Evolutionary conservation across 92 coral and sea anemone genomes (phyloP), one percentile per base, ranked within the genome.

Genomic region (Bergia sp.): DNA sequence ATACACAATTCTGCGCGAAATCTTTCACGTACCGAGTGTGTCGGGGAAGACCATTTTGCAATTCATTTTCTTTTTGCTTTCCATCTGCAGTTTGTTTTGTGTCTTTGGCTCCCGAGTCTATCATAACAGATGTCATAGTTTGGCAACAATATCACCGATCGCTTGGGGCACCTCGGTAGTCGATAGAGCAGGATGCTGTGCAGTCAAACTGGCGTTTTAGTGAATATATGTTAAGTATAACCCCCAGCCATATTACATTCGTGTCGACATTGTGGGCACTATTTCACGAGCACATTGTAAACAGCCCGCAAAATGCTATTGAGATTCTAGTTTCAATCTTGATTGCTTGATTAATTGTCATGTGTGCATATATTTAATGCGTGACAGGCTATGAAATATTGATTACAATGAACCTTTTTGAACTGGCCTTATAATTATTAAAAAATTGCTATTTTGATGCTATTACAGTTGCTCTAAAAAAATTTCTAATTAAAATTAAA

Each of bases 281-380:
- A 64, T n/a, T 44, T 16, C 53, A 29, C 71, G 42, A 57, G 73
- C 65, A 36, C 20, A 41, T 61, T 37, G 86, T 82, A 84, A 84
- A 84, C 37, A 71, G 77, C 23, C 37, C 66, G 20, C 87, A 45
- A 47, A 71, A 18, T 20, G 57, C 64, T 67, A 82, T 72, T 71
- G 78, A 71, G 72, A 23, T 67, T 40, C 79, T 71, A 84, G 72
- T 84, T 72, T 43, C 36, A 84, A 37, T 71, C 20, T 71, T 43
- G 76, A 29, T 20, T 66, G 55, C 10, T 39, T 7, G 6, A 53
- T 37, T 37, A 50, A 55, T 61, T 81, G 29, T 29, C 29, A 29
- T 29, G 73, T 73, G 65, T 71, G 66, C 87, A 71, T 45, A 84
- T 84, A 84, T 84, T 84, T 84, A 44, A 84, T 40, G 87, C 87